Percentiles rank a stretch among this genome's conserved stretches.
Conservation (phyloP, 2,797 vertebrate genomes). For the Sarcophilus harrisii region DNA sequence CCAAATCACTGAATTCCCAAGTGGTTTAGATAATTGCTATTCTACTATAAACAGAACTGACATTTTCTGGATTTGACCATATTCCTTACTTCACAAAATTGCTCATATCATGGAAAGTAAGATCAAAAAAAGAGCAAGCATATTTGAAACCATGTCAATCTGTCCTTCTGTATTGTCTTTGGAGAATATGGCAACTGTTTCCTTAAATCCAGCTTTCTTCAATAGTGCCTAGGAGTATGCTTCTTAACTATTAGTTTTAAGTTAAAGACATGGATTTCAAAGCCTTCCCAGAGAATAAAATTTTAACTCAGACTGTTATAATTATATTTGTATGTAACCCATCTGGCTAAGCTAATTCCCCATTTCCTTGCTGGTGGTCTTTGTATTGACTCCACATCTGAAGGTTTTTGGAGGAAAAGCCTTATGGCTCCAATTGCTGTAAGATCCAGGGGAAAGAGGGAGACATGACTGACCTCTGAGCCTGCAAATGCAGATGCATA, state of each 20-base stretch:
- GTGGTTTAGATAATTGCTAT: constrained; percentile 18
- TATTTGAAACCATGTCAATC: constrained; percentile 13
- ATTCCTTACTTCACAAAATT: constrained; percentile 35
- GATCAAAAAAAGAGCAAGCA: constrained; percentile 32
- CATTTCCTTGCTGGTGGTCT: constrained; percentile 27
- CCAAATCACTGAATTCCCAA: neutral
- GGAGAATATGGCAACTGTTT: neutral
- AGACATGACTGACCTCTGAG: neutral
- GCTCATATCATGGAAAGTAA: constrained; percentile 34
- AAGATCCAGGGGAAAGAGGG: neutral
- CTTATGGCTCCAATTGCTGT: neutral
- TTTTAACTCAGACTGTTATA: constrained; percentile 30
- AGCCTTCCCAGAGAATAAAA: constrained; percentile 31
- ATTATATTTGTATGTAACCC: constrained; percentile 51
- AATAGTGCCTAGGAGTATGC: neutral
- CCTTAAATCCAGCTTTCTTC: neutral
- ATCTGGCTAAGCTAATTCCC: constrained; percentile 42
- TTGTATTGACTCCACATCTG: neutral
- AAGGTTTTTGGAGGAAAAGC: neutral
- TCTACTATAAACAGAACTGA: constrained; percentile 1
- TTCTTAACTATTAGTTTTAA: constrained; percentile 32
- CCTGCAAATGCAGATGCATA: neutral
- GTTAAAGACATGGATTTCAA: constrained; percentile 51
- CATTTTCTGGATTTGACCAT: constrained; percentile 40
- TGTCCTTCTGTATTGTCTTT: constrained; percentile 33